Base-by-base conservation (phyloP, 2,797 vertebrate genomes). In the Nyctibius grandis region DNA sequence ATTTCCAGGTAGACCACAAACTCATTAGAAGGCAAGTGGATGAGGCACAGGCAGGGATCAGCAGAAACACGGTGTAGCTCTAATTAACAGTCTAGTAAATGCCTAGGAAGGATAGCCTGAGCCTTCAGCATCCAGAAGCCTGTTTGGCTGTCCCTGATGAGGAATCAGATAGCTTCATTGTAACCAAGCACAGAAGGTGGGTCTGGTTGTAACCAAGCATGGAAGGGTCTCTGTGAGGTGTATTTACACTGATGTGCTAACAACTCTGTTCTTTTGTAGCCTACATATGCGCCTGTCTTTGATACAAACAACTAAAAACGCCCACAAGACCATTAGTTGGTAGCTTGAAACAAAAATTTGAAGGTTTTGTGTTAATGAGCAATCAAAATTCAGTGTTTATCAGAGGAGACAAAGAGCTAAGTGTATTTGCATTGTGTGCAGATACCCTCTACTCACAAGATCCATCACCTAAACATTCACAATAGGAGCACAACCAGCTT, bases 71-170 rank as follows among this genome's bases (percentile, higher is more conserved):
- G 3, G 38, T 9, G 48, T 1, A 91, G 72, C 84, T 89, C 93
- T 92, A 96, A 96, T 96, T 96, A 96, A 59, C 88, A 94, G 68
- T n/a, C 88, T 33, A 82, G 78, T 72, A 91, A 96, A 74, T 26
- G 36, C 81, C 64, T 88, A 59, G 48, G 45, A 88, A 93, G 81
- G 83, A 91, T 0, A 85, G n/a, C 15, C 48, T 31, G 83, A 93
- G 77, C 67, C 40, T 63, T 50, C 77, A 89, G 89, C 34, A 67
- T 57, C 53, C 84, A 83, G 60, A 83, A 94, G 74, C 28, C 61
- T 48, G 53, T n/a, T 9, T 31, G 56, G 81, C 68, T 85, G 28
- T 61, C 88, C 72, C 88, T 68, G 64, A 44, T 36, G 64, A 87
- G 64, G 45, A 77, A 89, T 47, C 80, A 57, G 47, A 82, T 64